Conservation (phyloP, 1,140 invertebrate genomes). For the Ostrea edulis region DNA sequence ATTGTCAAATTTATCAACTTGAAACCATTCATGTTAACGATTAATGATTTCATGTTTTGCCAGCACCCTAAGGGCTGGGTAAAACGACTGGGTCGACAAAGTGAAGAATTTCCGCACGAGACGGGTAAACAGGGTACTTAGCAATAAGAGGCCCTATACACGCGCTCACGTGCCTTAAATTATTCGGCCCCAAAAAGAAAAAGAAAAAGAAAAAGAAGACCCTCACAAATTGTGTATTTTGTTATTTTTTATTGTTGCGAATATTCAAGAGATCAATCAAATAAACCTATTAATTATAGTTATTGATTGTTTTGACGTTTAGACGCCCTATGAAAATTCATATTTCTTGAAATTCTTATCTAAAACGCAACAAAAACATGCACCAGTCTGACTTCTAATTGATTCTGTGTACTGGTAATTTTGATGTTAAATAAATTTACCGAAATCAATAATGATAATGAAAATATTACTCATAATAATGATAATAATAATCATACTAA, state of each 20-base stretch:
- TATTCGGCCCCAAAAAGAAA: background rate
- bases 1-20: slow-evolving; percentile 36
- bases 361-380: too few species aligned
- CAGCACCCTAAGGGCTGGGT: background rate
- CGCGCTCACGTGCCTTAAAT: background rate
- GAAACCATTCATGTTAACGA: slow-evolving; percentile 33
- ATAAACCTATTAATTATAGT: background rate
- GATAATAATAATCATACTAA: too few species aligned
- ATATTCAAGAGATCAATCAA: background rate
- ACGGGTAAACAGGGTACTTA: slow-evolving; percentile 14
- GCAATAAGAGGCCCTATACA: background rate
- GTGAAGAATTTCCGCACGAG: slow-evolving; percentile 6
- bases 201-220: too few species aligned
- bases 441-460: too few species aligned
- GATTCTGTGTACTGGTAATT: too few species aligned
- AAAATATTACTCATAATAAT: too few species aligned
- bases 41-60: slow-evolving; percentile 2
- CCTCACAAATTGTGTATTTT: too few species aligned
- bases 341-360: too few species aligned
- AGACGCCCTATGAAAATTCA: background rate
- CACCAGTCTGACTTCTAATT: too few species aligned
- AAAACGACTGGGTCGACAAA: background rate
- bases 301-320: slow-evolving; percentile 16
- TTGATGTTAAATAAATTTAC: too few species aligned
- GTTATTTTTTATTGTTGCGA: background rate